Evolutionary conservation across 2,113 vertebrate genomes (phyloP).

Genomic region (Anser cygnoides): DNA sequence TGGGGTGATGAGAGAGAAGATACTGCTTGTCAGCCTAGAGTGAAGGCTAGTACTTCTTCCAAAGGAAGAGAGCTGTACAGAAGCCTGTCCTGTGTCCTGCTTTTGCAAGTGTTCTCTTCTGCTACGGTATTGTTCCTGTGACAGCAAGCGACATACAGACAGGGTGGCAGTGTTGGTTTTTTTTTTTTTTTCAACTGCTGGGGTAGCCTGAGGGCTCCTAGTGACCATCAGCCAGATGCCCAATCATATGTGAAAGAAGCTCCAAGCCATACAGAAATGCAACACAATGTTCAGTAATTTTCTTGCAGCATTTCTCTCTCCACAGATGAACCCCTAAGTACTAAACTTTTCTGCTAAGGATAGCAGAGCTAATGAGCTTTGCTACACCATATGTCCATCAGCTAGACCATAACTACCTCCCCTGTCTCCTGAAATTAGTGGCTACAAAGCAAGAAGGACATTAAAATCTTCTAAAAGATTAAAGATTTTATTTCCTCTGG

Average conservation of each 20-base stretch:
- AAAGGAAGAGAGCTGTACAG: not conserved
- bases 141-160: rapidly evolving
- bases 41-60: not conserved
- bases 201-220: not conserved
- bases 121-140: not conserved
- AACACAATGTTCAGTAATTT: not conserved
- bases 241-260: not conserved
- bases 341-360: not conserved
- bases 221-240: not conserved
- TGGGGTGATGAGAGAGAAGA: not conserved
- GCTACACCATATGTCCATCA: not conserved
- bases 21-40: not conserved
- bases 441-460: not conserved
- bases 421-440: not conserved
- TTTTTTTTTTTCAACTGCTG: not conserved
- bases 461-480: not conserved
- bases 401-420: not conserved
- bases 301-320: not conserved
- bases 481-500: not conserved
- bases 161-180: not conserved
- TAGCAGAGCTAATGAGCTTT: not conserved
- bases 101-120: not conserved
- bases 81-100: not conserved
- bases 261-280: not conserved
- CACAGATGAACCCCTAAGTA: not conserved